Evolutionary conservation across 2,797 vertebrate genomes (phyloP).

Genomic region (Ibycter americanus): DNA sequence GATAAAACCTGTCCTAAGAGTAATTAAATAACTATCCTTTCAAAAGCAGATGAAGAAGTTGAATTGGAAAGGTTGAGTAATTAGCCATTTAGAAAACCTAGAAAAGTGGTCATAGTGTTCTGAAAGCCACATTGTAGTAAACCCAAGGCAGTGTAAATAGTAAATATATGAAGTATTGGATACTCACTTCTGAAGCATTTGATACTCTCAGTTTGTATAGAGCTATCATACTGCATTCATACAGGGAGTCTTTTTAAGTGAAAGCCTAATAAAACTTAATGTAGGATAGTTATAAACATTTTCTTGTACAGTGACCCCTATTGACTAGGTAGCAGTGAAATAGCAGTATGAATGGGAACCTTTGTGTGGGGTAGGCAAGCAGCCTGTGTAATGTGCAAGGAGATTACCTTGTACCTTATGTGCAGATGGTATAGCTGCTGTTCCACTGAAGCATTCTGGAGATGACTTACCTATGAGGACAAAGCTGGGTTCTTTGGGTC

Average conservation of each 20-base stretch:
- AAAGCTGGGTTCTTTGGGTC: neutral
- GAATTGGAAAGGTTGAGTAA: neutral
- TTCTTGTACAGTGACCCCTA: neutral
- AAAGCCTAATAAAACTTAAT: neutral
- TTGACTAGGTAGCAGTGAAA: neutral
- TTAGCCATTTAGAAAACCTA: neutral
- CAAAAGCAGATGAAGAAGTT: neutral
- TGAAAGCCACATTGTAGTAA: neutral
- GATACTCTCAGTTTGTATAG: neutral
- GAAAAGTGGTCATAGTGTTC: neutral
- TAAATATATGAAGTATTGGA: neutral
- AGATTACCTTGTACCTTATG: neutral
- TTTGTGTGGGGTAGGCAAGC: neutral
- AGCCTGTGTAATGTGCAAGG: neutral
- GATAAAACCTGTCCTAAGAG: neutral
- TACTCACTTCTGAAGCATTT: neutral
- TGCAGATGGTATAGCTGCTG: neutral
- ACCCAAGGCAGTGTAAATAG: neutral
- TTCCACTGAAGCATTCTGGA: neutral
- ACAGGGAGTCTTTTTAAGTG: neutral
- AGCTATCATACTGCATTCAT: neutral
- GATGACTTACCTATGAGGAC: fast-evolving
- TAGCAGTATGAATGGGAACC: neutral
- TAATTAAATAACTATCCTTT: neutral
- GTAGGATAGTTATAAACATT: neutral